phyloP scores from a whole-genome alignment of 2,113 vertebrate species.

The Gorsachius goisagi region DNA sequence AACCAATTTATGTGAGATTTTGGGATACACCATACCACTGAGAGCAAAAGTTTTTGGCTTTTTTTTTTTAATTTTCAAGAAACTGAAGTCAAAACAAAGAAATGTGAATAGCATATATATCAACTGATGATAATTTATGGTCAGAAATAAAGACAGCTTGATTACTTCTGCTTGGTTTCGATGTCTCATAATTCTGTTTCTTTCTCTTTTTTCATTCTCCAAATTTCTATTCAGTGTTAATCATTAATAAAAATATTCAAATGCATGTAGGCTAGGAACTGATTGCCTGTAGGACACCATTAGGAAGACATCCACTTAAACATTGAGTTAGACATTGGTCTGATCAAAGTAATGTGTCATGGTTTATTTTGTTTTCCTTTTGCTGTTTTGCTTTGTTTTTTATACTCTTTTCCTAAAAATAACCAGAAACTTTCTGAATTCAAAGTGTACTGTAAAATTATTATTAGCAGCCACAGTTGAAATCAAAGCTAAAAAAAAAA shows the following conservation, averaged over 20 bases:
- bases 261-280: background rate
- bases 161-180: background rate
- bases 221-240: background rate
- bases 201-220: background rate
- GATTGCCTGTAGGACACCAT: background rate
- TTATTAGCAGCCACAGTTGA: background rate
- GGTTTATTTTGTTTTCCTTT: background rate
- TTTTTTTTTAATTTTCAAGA: background rate
- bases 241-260: background rate
- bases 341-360: background rate
- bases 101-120: background rate
- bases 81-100: background rate
- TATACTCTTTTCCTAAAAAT: background rate
- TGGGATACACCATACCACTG: background rate
- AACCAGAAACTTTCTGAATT: background rate
- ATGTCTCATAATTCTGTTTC: background rate
- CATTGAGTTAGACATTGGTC: background rate
- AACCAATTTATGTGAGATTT: background rate
- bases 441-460: background rate
- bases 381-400: background rate
- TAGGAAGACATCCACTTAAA: background rate
- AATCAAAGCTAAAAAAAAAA: background rate
- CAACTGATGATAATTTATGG: background rate
- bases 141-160: background rate
- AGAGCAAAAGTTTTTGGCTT: background rate